Percentiles rank a stretch among this genome's conserved stretches.
These are phyloP conservation scores for Macrobrachium nipponense DNA, from an alignment of 1,140 invertebrate genomes.

Conservation along the genomic window DNA sequence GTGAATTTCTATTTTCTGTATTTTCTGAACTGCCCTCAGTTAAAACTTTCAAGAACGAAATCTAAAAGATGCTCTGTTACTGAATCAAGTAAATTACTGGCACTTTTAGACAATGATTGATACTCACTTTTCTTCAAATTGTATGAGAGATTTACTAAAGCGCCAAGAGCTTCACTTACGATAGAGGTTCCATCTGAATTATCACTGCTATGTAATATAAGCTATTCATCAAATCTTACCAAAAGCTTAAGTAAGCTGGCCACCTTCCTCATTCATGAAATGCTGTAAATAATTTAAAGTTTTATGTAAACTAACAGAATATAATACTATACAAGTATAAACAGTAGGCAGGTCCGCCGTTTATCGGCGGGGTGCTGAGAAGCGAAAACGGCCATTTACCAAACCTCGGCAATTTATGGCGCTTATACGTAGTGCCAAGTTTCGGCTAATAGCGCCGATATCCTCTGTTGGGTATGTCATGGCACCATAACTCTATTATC, in stretches of 20 bases:
- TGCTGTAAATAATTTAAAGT: constrained; percentile 1
- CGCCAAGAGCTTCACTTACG: constrained; percentile 14
- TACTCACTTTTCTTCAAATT: not conserved
- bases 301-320: too few species aligned
- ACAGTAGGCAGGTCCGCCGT: too few species aligned
- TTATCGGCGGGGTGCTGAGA: too few species aligned
- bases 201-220: not conserved
- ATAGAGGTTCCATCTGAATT: not conserved
- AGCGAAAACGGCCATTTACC: too few species aligned
- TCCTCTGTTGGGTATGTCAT: too few species aligned
- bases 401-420: too few species aligned
- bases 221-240: not conserved
- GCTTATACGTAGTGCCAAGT: too few species aligned
- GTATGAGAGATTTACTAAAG: constrained; percentile 11
- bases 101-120: constrained; percentile 16
- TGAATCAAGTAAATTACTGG: not conserved
- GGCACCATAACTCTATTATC: too few species aligned
- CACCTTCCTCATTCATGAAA: constrained; percentile 14
- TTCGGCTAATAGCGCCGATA: too few species aligned
- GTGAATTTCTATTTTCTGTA: not conserved
- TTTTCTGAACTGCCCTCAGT: not conserved
- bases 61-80: constrained; percentile 13
- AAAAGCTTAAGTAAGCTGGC: not conserved
- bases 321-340: too few species aligned
- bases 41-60: not conserved